Conservation (phyloP, 2,113 vertebrate species). For the Capra hircus region DNA sequence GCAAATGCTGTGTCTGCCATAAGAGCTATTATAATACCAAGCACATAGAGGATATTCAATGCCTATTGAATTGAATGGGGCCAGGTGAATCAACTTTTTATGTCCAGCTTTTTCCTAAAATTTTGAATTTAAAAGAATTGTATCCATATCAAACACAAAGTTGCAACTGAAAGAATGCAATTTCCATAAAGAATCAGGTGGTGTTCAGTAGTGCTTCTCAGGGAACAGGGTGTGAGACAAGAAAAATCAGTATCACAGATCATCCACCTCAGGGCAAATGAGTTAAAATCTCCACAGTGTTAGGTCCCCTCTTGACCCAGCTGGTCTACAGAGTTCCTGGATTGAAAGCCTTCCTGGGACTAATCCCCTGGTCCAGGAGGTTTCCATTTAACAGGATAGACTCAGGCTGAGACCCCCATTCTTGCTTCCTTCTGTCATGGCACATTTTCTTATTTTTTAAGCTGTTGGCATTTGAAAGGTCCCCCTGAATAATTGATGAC, state of each 20-base stretch:
- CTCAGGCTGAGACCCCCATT: not conserved
- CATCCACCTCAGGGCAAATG: not conserved
- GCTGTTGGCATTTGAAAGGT: constrained; percentile 56
- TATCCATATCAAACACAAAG: not conserved
- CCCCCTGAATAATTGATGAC: constrained; percentile 65
- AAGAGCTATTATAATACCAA: not conserved
- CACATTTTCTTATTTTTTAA: constrained; percentile 60
- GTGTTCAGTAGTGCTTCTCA: not conserved
- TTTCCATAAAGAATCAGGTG: not conserved
- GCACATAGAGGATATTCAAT: not conserved
- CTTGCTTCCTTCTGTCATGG: constrained; percentile 41
- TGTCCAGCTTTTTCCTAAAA: not conserved
- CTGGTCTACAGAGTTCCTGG: not conserved
- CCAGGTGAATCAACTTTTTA: not conserved
- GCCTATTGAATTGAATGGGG: not conserved
- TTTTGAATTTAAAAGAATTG: not conserved
- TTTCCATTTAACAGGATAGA: not conserved
- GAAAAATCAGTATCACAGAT: not conserved
- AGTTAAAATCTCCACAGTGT: not conserved
- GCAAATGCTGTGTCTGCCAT: not conserved
- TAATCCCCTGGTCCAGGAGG: not conserved
- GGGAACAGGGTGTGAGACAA: not conserved
- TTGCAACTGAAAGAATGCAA: not conserved
- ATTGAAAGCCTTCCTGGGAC: not conserved
- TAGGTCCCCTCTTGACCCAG: not conserved